Conservation (phyloP, 2,113 vertebrate species). For the Syngnathus typhle region DNA sequence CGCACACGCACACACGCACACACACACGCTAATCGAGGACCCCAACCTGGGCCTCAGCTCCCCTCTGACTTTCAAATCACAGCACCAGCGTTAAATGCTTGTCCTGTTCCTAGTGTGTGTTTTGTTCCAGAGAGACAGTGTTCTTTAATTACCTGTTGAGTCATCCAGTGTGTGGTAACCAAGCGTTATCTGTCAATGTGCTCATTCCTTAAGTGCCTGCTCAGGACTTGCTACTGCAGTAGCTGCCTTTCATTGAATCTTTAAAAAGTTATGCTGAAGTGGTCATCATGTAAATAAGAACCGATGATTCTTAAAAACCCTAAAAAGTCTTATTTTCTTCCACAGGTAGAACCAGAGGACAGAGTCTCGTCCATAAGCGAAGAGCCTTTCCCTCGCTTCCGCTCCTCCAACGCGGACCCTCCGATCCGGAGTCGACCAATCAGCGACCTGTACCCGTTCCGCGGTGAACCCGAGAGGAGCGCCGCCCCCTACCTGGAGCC, state of each 20-base stretch:
- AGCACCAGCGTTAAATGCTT: conserved; percentile 50
- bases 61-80: conserved; percentile 49
- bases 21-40: conserved; percentile 26
- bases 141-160: conserved; percentile 8
- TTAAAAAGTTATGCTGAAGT: not conserved
- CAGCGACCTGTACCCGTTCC: conserved; percentile 52
- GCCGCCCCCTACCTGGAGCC: conserved; percentile 58
- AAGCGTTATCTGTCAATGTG: not conserved
- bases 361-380: conserved; percentile 62
- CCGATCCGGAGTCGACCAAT: conserved; percentile 45
- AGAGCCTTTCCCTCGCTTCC: conserved; percentile 46
- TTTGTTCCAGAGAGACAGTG: not conserved
- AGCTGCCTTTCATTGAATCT: not conserved
- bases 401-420: conserved; percentile 49
- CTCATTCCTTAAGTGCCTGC: not conserved
- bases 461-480: conserved; percentile 37
- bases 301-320: not conserved
- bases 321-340: conserved; percentile 47
- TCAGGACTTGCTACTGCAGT: not conserved
- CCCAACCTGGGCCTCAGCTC: conserved; percentile 53
- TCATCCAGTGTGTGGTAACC: conserved; percentile 5
- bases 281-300: not conserved
- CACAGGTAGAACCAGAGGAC: conserved; percentile 66
- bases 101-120: conserved; percentile 25
- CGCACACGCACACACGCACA: conserved; percentile 17